These are phyloP conservation scores for Enteromius mattozi DNA, from an alignment of 2,797 vertebrate genomes.

Conservation along the genomic window DNA sequence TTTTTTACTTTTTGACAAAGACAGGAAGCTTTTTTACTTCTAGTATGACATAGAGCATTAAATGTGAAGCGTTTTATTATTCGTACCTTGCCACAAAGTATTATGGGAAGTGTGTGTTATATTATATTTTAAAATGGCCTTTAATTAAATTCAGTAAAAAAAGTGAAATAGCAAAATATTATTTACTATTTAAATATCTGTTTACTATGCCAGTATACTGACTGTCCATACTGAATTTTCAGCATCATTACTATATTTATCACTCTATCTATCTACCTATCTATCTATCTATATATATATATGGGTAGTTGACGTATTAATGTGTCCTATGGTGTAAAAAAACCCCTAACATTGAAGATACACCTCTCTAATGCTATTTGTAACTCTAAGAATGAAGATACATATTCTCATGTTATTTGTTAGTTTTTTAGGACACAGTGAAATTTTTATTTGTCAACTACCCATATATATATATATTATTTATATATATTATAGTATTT, in stretches of 20 bases:
- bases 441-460: no score
- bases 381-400: no score
- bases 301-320: no score
- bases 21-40: background rate
- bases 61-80: background rate
- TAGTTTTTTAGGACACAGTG: no score
- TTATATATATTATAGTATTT: no score
- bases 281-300: no score
- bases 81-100: background rate
- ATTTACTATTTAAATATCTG: background rate
- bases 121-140: background rate
- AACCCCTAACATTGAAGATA: no score
- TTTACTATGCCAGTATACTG: background rate
- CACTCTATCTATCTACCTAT: no score
- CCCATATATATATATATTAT: no score
- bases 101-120: background rate
- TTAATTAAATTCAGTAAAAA: background rate
- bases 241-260: background rate
- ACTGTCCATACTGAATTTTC: background rate
- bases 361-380: no score
- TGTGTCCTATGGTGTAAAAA: no score
- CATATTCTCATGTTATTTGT: no score
- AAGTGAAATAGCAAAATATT: background rate
- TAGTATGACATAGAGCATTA: background rate
- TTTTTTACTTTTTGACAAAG: background rate